phyloP scores from a whole-genome alignment of 2,113 vertebrate species.

The Gambusia affinis region DNA sequence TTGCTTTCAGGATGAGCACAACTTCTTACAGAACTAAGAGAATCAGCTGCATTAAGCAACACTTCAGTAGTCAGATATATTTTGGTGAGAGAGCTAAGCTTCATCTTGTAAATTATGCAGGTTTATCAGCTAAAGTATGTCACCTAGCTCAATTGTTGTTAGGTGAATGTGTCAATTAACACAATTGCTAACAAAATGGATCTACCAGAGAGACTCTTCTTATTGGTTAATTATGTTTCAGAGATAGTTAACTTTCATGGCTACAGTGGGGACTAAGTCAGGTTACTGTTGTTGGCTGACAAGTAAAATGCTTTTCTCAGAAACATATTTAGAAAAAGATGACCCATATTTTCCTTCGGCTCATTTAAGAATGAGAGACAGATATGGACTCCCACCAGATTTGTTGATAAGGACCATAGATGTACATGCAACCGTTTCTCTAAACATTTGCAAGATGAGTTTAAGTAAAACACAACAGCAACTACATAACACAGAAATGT shows the following conservation, averaged over 20 bases:
- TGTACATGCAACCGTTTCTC: not conserved
- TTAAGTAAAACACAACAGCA: not conserved
- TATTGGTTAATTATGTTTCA: not conserved
- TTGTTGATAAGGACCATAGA: constrained; percentile 10
- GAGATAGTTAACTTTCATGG: not conserved
- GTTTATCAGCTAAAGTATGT: not conserved
- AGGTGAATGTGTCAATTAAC: constrained; percentile 10
- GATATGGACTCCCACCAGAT: not conserved
- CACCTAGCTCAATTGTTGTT: not conserved
- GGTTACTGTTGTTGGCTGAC: not conserved
- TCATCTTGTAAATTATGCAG: not conserved
- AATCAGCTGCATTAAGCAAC: not conserved
- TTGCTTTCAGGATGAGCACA: not conserved
- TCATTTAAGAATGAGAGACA: not conserved
- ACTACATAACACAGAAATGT: not conserved
- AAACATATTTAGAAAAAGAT: constrained; percentile 12
- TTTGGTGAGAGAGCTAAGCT: constrained; percentile 1
- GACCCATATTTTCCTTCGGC: constrained; percentile 4
- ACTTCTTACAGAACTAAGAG: not conserved
- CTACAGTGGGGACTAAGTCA: not conserved
- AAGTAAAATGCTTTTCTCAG: not conserved
- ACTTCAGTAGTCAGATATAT: not conserved
- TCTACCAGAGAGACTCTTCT: not conserved
- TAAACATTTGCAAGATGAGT: not conserved
- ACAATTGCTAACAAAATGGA: constrained; percentile 6